Conservation (phyloP, 2,113 vertebrate genomes). For the Macrotis lagotis region DNA sequence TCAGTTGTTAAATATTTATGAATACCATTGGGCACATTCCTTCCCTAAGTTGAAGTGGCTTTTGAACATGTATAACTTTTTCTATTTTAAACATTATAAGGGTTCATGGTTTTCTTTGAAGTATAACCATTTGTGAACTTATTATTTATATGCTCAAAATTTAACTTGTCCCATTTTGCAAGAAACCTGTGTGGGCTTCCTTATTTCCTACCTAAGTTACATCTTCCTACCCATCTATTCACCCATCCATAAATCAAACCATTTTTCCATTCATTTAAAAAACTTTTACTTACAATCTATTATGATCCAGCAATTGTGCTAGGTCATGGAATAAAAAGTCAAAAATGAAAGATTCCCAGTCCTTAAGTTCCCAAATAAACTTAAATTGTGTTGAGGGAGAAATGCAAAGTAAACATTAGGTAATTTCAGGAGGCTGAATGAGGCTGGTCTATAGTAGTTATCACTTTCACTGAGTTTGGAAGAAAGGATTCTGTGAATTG, state of each 20-base stretch:
- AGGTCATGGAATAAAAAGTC: not conserved
- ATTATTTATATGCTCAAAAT: not conserved
- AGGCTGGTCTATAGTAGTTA: not conserved
- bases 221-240: not conserved
- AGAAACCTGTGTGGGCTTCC: too few relatives aligned
- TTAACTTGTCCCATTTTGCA: not conserved
- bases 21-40: not conserved
- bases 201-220: not conserved
- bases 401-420: not conserved
- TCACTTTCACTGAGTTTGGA: not conserved
- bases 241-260: not conserved
- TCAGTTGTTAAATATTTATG: not conserved
- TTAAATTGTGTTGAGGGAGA: not conserved
- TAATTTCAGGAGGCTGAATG: not conserved
- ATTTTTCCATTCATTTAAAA: not conserved
- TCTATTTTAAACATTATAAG: not conserved
- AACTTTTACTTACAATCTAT: not conserved
- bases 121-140: not conserved
- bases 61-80: not conserved
- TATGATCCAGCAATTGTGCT: not conserved
- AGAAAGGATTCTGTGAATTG: not conserved
- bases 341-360: not conserved
- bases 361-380: not conserved
- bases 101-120: not conserved
- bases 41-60: not conserved